Percentiles rank a stretch among this genome's conserved stretches.
Conservation (phyloP, 2,797 vertebrate genomes). For the Siniperca obscura region DNA sequence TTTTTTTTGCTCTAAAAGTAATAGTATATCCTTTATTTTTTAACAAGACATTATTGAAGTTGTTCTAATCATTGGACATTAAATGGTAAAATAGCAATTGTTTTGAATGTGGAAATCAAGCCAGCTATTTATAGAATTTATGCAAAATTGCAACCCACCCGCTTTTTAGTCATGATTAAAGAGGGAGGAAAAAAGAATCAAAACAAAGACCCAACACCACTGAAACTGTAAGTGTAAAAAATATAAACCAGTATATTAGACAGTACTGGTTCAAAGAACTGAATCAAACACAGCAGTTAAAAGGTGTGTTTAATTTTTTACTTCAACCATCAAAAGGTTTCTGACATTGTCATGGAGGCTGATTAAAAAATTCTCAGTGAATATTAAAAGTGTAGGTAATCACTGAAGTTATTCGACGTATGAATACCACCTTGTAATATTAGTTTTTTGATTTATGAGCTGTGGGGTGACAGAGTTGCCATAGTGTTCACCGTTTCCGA, state of each 20-base stretch:
- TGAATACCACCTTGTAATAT: constrained; percentile 27
- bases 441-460: constrained; percentile 43
- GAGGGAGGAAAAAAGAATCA: not conserved
- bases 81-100: not conserved
- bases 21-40: not conserved
- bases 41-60: not conserved
- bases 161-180: constrained; percentile 37
- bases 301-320: not conserved
- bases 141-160: constrained; percentile 3
- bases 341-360: constrained; percentile 10
- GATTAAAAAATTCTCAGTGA: constrained; percentile 13
- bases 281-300: constrained; percentile 7
- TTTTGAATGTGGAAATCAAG: constrained; percentile 1
- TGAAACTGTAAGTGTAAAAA: not conserved
- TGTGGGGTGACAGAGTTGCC: not conserved
- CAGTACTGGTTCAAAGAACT: constrained; percentile 9
- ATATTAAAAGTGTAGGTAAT: constrained; percentile 28
- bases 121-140: constrained; percentile 24
- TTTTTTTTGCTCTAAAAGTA: not conserved
- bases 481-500: not conserved
- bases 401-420: constrained; percentile 6
- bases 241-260: not conserved
- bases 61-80: not conserved
- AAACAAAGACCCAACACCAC: not conserved
- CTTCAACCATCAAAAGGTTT: constrained; percentile 12